Evolutionary conservation across 2,888 invertebrate species (phyloP).

Genomic region (Athalia rosae): DNA sequence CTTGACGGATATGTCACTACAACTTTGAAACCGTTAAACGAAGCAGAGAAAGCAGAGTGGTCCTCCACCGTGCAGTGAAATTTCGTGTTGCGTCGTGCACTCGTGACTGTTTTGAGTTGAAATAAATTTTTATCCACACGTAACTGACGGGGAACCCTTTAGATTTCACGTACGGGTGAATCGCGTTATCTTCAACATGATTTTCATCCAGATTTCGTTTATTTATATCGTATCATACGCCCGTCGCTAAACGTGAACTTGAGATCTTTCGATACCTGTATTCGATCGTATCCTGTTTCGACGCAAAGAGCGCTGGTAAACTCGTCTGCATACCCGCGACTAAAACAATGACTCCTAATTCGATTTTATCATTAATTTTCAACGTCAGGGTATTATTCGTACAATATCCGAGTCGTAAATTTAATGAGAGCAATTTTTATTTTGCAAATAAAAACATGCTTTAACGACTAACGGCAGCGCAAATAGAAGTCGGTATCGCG

Average conservation of each 20-base stretch:
- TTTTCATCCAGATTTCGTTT: not conserved
- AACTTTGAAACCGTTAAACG: constrained; percentile 41
- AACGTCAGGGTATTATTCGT: not conserved
- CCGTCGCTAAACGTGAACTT: not conserved
- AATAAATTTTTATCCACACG: constrained; percentile 13
- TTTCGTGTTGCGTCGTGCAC: constrained; percentile 13
- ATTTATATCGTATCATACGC: not conserved
- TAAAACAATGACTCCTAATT: constrained; percentile 1
- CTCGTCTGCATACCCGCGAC: not conserved
- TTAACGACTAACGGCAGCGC: constrained; percentile 33
- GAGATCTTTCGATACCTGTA: not conserved
- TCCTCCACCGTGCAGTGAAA: constrained; percentile 7
- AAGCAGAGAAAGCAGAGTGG: constrained; percentile 28
- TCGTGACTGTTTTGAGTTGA: constrained; percentile 28
- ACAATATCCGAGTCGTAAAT: not conserved
- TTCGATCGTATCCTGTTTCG: not conserved
- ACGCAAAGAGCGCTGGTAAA: no score
- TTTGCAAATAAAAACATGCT: constrained; percentile 30
- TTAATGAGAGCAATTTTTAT: constrained; percentile 24
- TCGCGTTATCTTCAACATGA: not conserved
- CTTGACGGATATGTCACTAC: not conserved
- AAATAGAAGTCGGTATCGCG: constrained; percentile 28
- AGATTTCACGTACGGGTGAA: constrained; percentile 16
- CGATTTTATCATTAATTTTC: constrained; percentile 18
- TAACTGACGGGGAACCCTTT: constrained; percentile 26